Evolutionary conservation across 2,888 invertebrate genomes (phyloP), one percentile per base, ranked within the genome.

Genomic region (Pristionchus entomophagus): DNA sequence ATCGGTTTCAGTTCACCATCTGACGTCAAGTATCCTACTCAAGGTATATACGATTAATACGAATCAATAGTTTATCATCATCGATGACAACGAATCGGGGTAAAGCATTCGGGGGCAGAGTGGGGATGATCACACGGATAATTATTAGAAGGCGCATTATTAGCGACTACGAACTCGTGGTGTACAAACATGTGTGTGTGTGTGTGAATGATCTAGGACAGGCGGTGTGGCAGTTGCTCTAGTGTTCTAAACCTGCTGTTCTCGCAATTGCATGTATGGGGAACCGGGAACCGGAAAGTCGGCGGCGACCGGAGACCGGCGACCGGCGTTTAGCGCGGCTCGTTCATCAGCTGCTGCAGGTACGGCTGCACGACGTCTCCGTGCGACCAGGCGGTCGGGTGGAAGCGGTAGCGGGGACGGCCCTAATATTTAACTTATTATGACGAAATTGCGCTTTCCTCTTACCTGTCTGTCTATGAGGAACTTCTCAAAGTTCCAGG

Each of bases 401-500:
- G 93, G 92, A 93, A 93, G 29, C 93, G 92, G 91, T 89, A 93
- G 41, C 93, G 89, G 19, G 93, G 93, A 17, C 88, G 88, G 69
- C 94, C 94, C 65, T 91, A 87, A 29, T 6, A 29, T 4, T 29
- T 56, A 22, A 45, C 56, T 17, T 56, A 8, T 5, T 56, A 8
- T 17, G 10, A 17, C 56, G 14, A 56, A 17, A 8, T 56, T 5
- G 8, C n/a, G 56, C 4, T 56, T 56, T 17, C 5, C 26, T 51
- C 59, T n/a, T 78, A 87, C 87, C 87, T 90, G 88, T 59, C 92
- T 85, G 88, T 93, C 93, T 86, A 93, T 90, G 81, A 93, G 89
- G 91, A 93, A 93, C 88, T 93, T 93, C 89, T 93, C 93, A 85
- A 93, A 93, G 90, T 93, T 93, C 93, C 93, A 93, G 32, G 93